Percentiles rank a stretch among this genome's conserved stretches.
Evolutionary conservation across 30 jellyfish, hydroid and myxozoan species (phyloP).

Genomic region (Chironex yamaguchii): DNA sequence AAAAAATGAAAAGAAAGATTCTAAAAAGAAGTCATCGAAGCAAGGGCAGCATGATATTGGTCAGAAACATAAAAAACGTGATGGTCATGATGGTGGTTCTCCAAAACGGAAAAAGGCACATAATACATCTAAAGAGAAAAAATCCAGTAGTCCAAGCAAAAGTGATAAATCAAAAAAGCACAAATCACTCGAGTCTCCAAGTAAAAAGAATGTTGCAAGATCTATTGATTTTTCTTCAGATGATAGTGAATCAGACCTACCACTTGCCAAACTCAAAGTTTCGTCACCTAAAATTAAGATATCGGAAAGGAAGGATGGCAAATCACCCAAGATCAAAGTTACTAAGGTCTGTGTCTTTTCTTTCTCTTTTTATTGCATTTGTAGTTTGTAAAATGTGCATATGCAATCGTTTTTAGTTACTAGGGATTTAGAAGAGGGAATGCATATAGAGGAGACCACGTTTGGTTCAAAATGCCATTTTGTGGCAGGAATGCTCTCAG

Average conservation of each 20-base stretch:
- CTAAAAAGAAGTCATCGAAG: too few species aligned
- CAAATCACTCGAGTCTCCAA: background rate
- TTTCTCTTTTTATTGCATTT: background rate
- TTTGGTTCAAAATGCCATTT: too few species aligned
- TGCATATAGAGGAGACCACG: too few species aligned
- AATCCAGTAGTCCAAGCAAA: background rate
- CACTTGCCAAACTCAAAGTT: background rate
- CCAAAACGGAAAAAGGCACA: too few species aligned
- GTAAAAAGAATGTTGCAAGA: background rate
- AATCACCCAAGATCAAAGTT: background rate
- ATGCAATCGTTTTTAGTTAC: too few species aligned
- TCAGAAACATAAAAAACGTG: too few species aligned
- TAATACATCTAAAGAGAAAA: background rate
- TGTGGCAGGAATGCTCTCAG: too few species aligned
- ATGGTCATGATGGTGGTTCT: too few species aligned
- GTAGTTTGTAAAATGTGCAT: too few species aligned
- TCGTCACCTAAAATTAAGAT: background rate
- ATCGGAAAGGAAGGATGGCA: background rate
- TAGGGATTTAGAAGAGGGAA: too few species aligned
- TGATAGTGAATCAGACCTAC: background rate
- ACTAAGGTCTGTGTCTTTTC: background rate
- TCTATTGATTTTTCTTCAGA: slow-evolving; percentile 8
- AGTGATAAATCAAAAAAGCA: background rate
- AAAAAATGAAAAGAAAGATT: too few species aligned
- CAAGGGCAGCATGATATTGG: too few species aligned